Base-by-base conservation (phyloP, 1,140 invertebrate genomes). In the Drosophila grimshawi region DNA sequence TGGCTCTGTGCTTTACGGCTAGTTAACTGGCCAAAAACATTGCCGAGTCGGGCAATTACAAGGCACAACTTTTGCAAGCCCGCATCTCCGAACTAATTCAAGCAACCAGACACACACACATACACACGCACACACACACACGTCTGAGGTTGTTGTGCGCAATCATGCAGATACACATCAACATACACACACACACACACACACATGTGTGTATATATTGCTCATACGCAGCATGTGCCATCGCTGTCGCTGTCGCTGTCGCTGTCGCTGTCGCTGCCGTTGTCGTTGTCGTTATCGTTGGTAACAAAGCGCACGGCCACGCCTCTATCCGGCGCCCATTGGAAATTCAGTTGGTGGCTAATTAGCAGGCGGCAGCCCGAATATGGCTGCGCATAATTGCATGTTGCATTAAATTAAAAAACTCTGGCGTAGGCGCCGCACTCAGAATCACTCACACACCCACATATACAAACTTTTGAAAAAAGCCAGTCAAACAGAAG, bases 321-420 rank as follows among this genome's bases (percentile, higher is more conserved):
- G 35, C 70, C 61, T 7, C 7, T 7, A 27, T 30, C 3, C n/a
- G 11, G 33, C 64, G 52, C 63, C 39, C 56, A 52, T 39, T 43
- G 35, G 11, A 43, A 45, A 45, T 53, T 55, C 32, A 63, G 67
- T 55, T 41, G 48, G 46, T 11, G 53, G 67, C 67, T 71, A 76
- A 76, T 76, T 76, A 76, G 73, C 61, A 71, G 67, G 67, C 73
- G 60, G 67, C 67, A 71, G 67, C 45, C 68, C 61, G 46, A 76
- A 76, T 61, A 76, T 60, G 60, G 67, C 73, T 76, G 67, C 48
- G 73, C 73, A 76, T 76, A 76, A 76, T 76, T 76, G 73, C 67
- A 64, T 59, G 46, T 71, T 76, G 68, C 73, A 76, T 76, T 76
- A 76, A 76, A 76, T 71, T 76, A 64, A 55, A 73, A 76, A 59